Base-by-base conservation (phyloP, 1,140 invertebrate species). In the Drosophila baimaii region DNA sequence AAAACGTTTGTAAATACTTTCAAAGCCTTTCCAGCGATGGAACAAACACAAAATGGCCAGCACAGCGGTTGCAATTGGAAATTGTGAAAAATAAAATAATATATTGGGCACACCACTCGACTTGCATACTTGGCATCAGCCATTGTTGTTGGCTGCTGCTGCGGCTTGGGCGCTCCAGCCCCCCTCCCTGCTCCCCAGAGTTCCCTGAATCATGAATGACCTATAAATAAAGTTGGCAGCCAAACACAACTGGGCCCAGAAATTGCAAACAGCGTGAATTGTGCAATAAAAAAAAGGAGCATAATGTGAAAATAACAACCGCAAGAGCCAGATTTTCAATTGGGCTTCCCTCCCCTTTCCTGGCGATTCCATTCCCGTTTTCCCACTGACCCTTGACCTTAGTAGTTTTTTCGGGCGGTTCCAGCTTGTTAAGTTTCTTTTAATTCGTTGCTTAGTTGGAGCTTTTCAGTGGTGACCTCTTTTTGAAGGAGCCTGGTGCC, bases 201-300 rank as follows among this genome's bases (percentile, higher is more conserved):
- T 25, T 51, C 12, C 65, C 58, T 27, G 58, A 64, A 62, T 64
- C 66, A 74, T 54, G 58, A 84, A 73, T 82, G 83, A 88, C 83
- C 84, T 89, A 88, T 88, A 88, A 88, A 88, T 83, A 88, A 84
- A 81, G 80, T 88, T 77, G 84, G 82, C 77, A 89, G 77, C 84
- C 84, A 64, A 83, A 61, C 76, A 80, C 76, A 80, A 77, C 63
- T 65, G 51, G 63, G 73, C 41, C 77, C 81, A 49, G 68, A 86
- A 78, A 78, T 70, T 82, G 81, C 78, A 78, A 66, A 65, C 37
- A 79, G 69, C 83, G 70, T 61, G 80, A 84, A 88, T 79, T 88
- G 75, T 83, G 83, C 82, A 85, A 85, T 85, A 86, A 82, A 82
- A 81, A 81, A 56, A 55, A 62, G 66, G 56, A 79, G 66, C 59